Percentiles rank a stretch among this genome's conserved stretches.
Evolutionary conservation across 2,888 invertebrate genomes (phyloP).

Genomic region (Seira musarum): DNA sequence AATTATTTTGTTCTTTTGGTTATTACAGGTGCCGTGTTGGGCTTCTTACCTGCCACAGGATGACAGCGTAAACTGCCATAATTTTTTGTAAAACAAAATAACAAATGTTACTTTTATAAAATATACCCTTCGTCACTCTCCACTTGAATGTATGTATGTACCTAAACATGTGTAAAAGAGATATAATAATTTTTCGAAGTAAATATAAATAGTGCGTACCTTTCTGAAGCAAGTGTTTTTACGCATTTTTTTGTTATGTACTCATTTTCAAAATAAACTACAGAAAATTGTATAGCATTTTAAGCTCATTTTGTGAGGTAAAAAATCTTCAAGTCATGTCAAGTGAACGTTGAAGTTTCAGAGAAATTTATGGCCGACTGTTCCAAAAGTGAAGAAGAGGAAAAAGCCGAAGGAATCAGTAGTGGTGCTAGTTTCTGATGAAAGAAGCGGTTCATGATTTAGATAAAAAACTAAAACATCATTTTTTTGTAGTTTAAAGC

Average conservation of each 20-base stretch:
- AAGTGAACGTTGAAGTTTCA: conserved; percentile 51
- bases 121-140: too few species aligned
- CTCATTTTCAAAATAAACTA: too few species aligned
- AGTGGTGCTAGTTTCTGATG: conserved; percentile 22
- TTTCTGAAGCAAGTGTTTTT: too few species aligned
- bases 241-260: too few species aligned
- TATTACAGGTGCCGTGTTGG: conserved; percentile 52
- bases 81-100: conserved; percentile 42
- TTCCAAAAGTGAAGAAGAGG: conserved; percentile 43
- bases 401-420: conserved; percentile 26
- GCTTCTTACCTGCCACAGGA: conserved; percentile 42
- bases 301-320: conserved; percentile 52
- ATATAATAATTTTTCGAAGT: neutral
- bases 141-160: too few species aligned
- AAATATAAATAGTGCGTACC: neutral
- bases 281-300: too few species aligned
- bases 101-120: too few species aligned
- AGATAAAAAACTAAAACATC: too few species aligned
- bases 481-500: too few species aligned
- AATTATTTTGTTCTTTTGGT: conserved; percentile 62
- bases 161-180: too few species aligned
- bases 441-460: too few species aligned
- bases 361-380: conserved; percentile 54
- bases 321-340: conserved; percentile 54
- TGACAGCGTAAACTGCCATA: conserved; percentile 55